Evolutionary conservation across 2,888 invertebrate species (phyloP).

Genomic region (Drymonia ruficornis): DNA sequence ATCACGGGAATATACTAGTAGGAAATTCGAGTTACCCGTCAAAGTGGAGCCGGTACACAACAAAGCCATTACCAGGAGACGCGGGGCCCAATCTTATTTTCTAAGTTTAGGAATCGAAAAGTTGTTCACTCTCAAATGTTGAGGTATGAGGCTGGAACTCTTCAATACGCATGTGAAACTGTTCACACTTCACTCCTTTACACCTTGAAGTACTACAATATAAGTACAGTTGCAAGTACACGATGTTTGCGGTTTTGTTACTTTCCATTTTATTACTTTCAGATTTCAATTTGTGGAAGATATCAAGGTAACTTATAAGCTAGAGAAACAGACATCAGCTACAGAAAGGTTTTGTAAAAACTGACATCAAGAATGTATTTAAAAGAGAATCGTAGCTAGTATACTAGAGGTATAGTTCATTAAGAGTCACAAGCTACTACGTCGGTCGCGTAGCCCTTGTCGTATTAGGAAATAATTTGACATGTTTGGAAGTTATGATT

Average conservation of each 20-base stretch:
- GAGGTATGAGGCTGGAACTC: slow-evolving; percentile 34
- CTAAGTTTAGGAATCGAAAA: slow-evolving; percentile 62
- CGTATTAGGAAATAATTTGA: no score
- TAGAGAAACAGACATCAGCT: no score
- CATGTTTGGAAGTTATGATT: no score
- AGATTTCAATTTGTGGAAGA: no score
- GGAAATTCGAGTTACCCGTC: slow-evolving; percentile 62
- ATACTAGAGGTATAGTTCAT: no score
- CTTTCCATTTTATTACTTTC: no score
- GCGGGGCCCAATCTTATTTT: slow-evolving; percentile 47
- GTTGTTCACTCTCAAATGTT: slow-evolving; percentile 46
- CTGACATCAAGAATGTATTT: no score
- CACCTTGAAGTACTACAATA: not conserved
- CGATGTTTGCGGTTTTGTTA: not conserved
- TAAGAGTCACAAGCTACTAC: no score
- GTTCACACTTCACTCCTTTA: not conserved
- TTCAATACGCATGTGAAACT: slow-evolving; percentile 16
- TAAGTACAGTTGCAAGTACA: not conserved
- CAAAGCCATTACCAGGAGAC: slow-evolving; percentile 68
- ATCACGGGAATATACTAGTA: slow-evolving; percentile 59
- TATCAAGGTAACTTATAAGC: no score
- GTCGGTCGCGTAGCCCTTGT: no score
- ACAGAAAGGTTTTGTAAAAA: no score
- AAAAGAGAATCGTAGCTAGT: no score
- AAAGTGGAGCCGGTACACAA: slow-evolving; percentile 65